Evolutionary conservation across 2,113 vertebrate species (phyloP).

Genomic region (Acanthisitta chloris): DNA sequence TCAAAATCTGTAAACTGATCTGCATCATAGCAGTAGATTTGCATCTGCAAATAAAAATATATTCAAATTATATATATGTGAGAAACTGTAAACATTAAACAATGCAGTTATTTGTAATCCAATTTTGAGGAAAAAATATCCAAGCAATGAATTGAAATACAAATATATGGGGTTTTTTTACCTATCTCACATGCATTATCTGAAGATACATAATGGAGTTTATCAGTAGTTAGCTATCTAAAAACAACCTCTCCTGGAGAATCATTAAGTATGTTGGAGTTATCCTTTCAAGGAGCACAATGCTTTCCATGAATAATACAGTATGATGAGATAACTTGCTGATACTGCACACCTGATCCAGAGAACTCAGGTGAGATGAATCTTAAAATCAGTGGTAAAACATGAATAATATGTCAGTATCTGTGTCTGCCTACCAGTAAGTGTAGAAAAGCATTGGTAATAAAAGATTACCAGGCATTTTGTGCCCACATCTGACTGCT

Average conservation of each 20-base stretch:
- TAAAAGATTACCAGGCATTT: neutral
- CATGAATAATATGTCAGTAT: neutral
- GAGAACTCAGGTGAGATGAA: neutral
- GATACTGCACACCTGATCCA: neutral
- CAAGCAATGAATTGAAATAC: neutral
- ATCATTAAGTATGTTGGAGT: neutral
- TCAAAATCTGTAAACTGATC: slow-evolving; percentile 82
- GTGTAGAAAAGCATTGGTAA: neutral
- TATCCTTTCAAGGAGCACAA: neutral
- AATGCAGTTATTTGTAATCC: neutral
- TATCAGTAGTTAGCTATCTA: neutral
- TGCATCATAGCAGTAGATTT: slow-evolving; percentile 91
- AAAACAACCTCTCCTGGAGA: neutral
- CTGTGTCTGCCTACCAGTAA: neutral
- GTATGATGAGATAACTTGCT: neutral
- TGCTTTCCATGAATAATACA: neutral
- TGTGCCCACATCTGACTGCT: neutral
- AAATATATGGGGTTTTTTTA: neutral
- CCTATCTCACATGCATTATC: neutral
- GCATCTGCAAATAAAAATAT: slow-evolving; percentile 84
- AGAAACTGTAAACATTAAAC: neutral
- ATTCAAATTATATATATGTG: neutral
- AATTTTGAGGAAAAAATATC: neutral
- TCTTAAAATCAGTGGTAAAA: neutral
- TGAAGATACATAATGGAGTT: neutral